These are phyloP conservation scores for Pelecanus crispus DNA, from an alignment of 2,113 vertebrate species.

Conservation along the genomic window DNA sequence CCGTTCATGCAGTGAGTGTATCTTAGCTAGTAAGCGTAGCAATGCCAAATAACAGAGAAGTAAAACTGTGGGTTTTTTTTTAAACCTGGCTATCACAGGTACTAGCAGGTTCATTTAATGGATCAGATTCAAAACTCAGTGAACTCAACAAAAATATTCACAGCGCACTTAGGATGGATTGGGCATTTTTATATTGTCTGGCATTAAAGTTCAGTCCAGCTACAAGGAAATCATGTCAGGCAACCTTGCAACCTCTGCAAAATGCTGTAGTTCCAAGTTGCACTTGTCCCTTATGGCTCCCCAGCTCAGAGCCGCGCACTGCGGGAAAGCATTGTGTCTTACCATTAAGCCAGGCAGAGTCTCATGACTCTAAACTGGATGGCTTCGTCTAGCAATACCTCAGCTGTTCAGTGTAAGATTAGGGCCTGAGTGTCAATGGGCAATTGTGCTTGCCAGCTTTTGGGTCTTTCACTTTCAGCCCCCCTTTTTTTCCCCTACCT, in stretches of 20 bases:
- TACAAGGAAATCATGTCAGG: background rate
- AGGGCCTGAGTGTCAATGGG: background rate
- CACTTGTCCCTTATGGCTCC: background rate
- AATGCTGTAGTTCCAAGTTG: background rate
- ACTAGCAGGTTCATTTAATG: background rate
- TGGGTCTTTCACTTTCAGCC: background rate
- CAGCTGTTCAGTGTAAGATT: background rate
- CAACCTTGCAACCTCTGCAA: accelerated
- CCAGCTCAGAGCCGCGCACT: background rate
- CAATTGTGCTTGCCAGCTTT: background rate
- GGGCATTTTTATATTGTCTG: background rate
- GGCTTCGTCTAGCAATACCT: background rate
- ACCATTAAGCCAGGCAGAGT: background rate
- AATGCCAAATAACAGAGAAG: background rate
- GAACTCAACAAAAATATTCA: background rate
- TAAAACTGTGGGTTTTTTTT: background rate
- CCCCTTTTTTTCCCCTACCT: background rate
- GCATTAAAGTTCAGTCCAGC: accelerated
- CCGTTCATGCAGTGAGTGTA: background rate
- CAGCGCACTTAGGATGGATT: background rate
- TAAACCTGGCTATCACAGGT: background rate
- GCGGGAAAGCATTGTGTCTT: background rate
- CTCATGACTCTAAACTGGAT: background rate
- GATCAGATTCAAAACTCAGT: background rate
- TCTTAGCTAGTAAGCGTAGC: background rate